Conservation (phyloP, 2,113 vertebrate species). For the Macheiramphus alcinus region DNA sequence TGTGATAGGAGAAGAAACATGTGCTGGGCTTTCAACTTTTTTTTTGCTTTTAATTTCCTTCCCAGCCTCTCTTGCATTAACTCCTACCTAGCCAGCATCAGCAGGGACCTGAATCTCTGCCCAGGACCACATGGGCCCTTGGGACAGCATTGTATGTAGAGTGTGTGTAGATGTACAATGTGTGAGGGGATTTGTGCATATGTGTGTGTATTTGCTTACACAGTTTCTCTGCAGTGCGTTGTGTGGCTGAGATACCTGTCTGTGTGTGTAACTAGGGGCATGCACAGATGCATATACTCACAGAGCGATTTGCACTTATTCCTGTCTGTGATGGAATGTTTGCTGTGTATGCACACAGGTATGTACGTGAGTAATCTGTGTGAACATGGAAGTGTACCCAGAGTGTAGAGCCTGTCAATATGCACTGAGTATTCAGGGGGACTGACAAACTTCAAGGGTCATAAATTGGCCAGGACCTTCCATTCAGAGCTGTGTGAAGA, state of each 20-base stretch:
- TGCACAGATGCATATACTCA: neutral
- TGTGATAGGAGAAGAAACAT: constrained; percentile 55
- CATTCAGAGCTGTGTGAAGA: neutral
- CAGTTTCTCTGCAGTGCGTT: neutral
- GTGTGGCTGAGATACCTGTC: neutral
- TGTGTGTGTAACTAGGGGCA: accelerated
- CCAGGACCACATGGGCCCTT: accelerated
- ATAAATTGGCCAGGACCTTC: neutral
- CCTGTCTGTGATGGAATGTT: neutral
- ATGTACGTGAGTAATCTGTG: neutral
- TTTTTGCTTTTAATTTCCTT: constrained; percentile 47
- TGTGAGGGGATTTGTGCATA: neutral
- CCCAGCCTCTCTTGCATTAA: constrained; percentile 23
- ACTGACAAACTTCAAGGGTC: accelerated
- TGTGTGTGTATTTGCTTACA: neutral
- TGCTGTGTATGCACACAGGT: neutral
- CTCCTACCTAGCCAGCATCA: neutral
- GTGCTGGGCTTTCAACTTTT: constrained; percentile 37
- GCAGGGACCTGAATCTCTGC: neutral
- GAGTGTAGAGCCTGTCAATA: neutral
- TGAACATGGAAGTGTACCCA: neutral
- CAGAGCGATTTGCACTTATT: neutral
- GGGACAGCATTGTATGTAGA: accelerated
- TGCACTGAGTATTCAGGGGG: neutral
- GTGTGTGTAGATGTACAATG: accelerated